A percentile compares a stretch with the other conserved stretches of the same genome.
Evolutionary conservation across 64 coral and sea anemone species (phyloP).

Genomic region (Astreopora myriophthalma): DNA sequence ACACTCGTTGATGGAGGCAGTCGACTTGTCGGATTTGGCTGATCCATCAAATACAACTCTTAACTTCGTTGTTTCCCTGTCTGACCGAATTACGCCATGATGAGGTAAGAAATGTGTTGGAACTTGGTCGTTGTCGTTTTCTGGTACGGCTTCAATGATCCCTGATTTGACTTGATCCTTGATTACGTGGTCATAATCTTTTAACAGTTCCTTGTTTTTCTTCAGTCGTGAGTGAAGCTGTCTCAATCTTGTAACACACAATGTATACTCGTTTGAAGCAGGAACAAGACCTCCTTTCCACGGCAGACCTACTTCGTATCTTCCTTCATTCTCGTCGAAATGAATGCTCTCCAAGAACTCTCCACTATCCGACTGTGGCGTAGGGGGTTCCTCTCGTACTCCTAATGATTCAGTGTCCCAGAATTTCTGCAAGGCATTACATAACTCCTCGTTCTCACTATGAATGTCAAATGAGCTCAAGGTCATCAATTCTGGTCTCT

Average conservation of each 20-base stretch:
- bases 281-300: constrained; percentile 55
- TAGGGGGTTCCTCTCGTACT: not conserved
- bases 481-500: constrained; percentile 46
- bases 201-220: constrained; percentile 1
- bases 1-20: not conserved
- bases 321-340: constrained; percentile 38
- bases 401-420: constrained; percentile 65
- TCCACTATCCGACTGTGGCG: constrained; percentile 17
- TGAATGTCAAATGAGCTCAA: constrained; percentile 26
- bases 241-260: constrained; percentile 61
- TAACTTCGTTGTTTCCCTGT: not conserved
- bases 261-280: constrained; percentile 45
- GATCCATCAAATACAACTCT: constrained; percentile 4
- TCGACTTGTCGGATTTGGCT: not conserved
- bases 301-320: constrained; percentile 53
- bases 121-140: no score
- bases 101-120: no score
- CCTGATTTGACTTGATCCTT: constrained; percentile 11
- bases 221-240: not conserved
- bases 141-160: no score
- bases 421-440: constrained; percentile 25
- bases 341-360: constrained; percentile 45
- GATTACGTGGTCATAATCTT: constrained; percentile 24
- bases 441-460: not conserved
- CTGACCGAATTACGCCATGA: not conserved